Evolutionary conservation across 2,113 vertebrate species (phyloP), one percentile per base, ranked within the genome.

Genomic region (Puntigrus tetrazona): DNA sequence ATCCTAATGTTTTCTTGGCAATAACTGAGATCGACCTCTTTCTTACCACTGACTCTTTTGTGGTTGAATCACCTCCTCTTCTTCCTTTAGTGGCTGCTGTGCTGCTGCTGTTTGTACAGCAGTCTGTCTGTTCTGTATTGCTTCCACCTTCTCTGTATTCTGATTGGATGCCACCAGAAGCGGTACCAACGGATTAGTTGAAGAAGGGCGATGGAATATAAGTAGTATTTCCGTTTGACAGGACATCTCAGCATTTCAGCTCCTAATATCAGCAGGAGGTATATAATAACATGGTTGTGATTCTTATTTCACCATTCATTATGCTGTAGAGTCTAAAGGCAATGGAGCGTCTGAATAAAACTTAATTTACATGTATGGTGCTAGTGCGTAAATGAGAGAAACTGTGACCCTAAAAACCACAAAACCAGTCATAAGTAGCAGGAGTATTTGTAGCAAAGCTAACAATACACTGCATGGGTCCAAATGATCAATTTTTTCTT

Each of bases 221-320:
- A 22, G 83, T 79, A 87, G 59, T 89, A 81, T 0, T 78, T 7
- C 83, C 65, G 69, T 67, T 89, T 41, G 92, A 90, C 57, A 92
- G 85, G n/a, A 67, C 59, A 70, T 91, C 92, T 41, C 45, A 92
- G 76, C 70, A 89, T 89, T 2, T 91, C 92, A 93, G 92, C 59
- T 96, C 93, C 94, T 95, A 70, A 22, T 31, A 61, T 7, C 79
- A 0, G 5, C 2, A 22, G 18, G 52, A 69, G 16, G 22, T 74
- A 59, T 25, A 73, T 7, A 67, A 75, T 11, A 74, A 63, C 5
- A 10, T n/a, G 27, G 52, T 55, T 8, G 13, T 70, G 10, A 13
- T 67, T 20, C 18, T 10, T 41, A 31, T 22, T n/a, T 31, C 3
- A 34, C 2, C 1, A 65, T 34, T 45, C 1, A 47, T 11, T n/a